Evolutionary conservation across 1,140 invertebrate species (phyloP), one percentile per base, ranked within the genome.

Genomic region (Centruroides vittatus): DNA sequence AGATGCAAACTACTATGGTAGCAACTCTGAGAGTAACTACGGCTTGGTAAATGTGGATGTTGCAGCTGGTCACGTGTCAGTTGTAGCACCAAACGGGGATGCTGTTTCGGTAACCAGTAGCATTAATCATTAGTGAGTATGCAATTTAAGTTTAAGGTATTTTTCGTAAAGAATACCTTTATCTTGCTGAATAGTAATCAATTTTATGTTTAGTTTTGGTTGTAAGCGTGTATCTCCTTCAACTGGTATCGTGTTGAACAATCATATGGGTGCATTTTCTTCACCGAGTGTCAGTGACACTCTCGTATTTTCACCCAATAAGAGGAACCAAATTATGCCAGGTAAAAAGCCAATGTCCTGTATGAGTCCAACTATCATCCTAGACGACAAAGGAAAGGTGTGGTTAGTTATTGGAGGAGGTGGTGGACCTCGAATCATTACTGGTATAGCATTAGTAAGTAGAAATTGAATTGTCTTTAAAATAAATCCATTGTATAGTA

Each of bases 241-340:
- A 57, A 95, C 93, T 0, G 95, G 94, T 47, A 92, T 99, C 51
- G 75, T 98, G 5, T 81, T 93, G 66, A 99, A 98, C 75, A 85
- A 88, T 71, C 85, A 84, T 55, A 97, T 98, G 92, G 90, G 96
- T 72, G 94, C 98, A 72, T 98, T 99, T 74, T 86, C 89, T 0
- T 80, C 84, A 3, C 83, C 89, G 0, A 83, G 82, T 3, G 77
- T 82, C 65, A 75, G 78, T 9, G 98, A 90, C 73, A 81, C 78
- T 57, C 94, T 88, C 68, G 83, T 82, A 0, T 57, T 96, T 49
- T 83, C 86, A 6, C 82, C 84, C 0, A 86, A 85, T 1, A 81
- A 81, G 6, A 81, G 82, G 5, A 98, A 99, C 76, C 82, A 80
- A 61, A 88, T 98, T 57, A 57, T 66, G 59, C 73, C 79, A 48